Conservation (phyloP, 2,797 vertebrate genomes). For the Pipistrellus pygmaeus region DNA sequence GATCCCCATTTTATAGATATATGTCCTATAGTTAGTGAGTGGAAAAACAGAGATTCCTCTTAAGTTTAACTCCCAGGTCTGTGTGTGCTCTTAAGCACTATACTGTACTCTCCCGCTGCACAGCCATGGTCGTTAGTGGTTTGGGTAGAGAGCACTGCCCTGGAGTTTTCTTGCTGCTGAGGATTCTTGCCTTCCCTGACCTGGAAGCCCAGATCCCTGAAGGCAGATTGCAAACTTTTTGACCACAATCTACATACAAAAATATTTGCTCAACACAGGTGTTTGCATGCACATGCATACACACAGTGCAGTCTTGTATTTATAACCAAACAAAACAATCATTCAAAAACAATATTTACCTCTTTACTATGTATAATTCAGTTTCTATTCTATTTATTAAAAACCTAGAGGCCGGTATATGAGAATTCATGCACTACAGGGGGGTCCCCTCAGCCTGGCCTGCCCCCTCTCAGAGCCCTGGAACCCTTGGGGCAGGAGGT, state of each 20-base stretch:
- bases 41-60: background rate
- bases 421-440: no score
- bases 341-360: background rate
- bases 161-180: background rate
- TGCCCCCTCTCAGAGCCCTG: no score
- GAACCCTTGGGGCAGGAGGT: no score
- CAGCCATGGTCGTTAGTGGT: background rate
- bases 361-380: background rate
- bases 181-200: background rate
- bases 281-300: background rate
- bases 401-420: background rate
- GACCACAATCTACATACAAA: background rate
- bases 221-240: conserved; percentile 34
- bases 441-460: no score
- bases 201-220: background rate
- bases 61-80: background rate
- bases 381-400: background rate
- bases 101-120: background rate
- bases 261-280: background rate
- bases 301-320: background rate
- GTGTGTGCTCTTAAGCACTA: background rate
- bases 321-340: conserved; percentile 20
- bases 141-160: background rate
- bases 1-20: background rate
- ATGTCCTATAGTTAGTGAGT: background rate